A percentile compares a stretch with the other conserved stretches of the same genome.
Evolutionary conservation across 2,888 invertebrate genomes (phyloP).

Genomic region (Drosophila anceps): DNA sequence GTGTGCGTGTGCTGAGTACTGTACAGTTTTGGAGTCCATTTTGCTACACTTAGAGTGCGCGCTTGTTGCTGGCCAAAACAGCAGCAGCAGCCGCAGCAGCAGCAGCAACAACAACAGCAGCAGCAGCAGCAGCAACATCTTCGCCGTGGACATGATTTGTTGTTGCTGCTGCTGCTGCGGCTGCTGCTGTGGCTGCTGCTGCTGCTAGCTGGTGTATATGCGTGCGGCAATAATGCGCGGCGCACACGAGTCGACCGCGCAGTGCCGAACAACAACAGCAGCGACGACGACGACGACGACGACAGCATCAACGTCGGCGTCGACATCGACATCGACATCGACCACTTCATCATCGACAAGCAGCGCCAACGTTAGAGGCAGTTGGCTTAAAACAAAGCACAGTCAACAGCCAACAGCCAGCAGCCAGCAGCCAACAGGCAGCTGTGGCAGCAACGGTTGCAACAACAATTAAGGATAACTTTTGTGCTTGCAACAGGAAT

Average conservation of each 20-base stretch:
- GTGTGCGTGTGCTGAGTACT: slow-evolving; percentile 43
- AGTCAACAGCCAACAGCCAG: slow-evolving; percentile 8
- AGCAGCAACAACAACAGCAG: slow-evolving; percentile 8
- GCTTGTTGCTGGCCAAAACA: slow-evolving; percentile 54
- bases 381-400: slow-evolving; percentile 76
- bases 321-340: slow-evolving; percentile 45
- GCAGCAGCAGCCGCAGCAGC: slow-evolving; percentile 17
- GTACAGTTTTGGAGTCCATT: slow-evolving; percentile 76
- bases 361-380: slow-evolving; percentile 40
- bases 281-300: slow-evolving; percentile 22
- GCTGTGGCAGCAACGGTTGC: not conserved
- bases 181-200: slow-evolving; percentile 9
- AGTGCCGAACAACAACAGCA: slow-evolving; percentile 48
- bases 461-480: slow-evolving; percentile 14
- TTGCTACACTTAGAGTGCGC: slow-evolving; percentile 74
- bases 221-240: slow-evolving; percentile 75
- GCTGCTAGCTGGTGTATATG: slow-evolving; percentile 24
- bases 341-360: slow-evolving; percentile 77
- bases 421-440: not conserved
- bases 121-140: slow-evolving; percentile 12
- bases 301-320: slow-evolving; percentile 16
- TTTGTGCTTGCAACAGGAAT: slow-evolving; percentile 2
- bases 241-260: slow-evolving; percentile 59
- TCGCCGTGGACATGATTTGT: slow-evolving; percentile 26
- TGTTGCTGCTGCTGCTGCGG: slow-evolving; percentile 15